phyloP scores from a whole-genome alignment of 1,140 invertebrate genomes.

The Cepaea nemoralis region DNA sequence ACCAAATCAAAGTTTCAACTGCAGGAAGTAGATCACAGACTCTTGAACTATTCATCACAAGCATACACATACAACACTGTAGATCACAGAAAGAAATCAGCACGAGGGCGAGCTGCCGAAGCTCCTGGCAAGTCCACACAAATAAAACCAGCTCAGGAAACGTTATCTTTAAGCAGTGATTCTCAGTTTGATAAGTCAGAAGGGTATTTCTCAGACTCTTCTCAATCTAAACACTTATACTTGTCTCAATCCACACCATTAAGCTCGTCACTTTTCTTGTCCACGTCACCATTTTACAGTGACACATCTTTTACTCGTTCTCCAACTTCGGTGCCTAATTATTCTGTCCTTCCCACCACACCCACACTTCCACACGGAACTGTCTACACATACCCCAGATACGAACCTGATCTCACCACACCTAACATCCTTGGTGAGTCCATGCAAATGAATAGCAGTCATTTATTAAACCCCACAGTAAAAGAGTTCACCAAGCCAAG shows the following conservation, averaged over 20 bases:
- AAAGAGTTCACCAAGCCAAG: background rate
- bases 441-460: background rate
- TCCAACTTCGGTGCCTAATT: background rate
- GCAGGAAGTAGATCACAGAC: background rate
- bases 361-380: background rate
- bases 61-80: background rate
- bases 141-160: background rate
- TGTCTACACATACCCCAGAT: slow-evolving; percentile 19
- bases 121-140: background rate
- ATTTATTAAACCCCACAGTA: background rate
- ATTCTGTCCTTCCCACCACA: background rate
- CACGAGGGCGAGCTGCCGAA: background rate
- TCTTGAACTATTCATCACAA: background rate
- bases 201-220: background rate
- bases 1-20: background rate
- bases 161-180: background rate
- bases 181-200: background rate
- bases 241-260: background rate
- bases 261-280: background rate
- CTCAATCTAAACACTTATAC: background rate
- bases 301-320: background rate
- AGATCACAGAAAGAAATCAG: background rate
- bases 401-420: slow-evolving; percentile 22
- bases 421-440: slow-evolving; percentile 4
- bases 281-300: background rate